Conservation (phyloP, 64 coral and sea anemone species). For the Stylophora pistillata region DNA sequence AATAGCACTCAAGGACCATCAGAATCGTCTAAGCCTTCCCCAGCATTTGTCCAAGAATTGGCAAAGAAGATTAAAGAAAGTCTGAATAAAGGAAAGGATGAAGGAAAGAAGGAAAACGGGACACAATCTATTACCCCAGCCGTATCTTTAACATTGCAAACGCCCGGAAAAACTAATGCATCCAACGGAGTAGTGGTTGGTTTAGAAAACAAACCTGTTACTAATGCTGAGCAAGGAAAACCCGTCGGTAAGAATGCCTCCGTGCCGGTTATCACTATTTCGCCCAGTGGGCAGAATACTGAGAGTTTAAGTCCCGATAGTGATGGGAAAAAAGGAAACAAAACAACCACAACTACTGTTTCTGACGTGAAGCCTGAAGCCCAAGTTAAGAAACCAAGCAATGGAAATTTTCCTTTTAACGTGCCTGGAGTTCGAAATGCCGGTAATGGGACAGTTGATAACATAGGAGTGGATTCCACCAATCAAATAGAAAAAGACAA, state of each 20-base stretch:
- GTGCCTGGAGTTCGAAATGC: conserved; percentile 14
- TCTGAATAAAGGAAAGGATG: background rate
- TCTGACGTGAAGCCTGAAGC: background rate
- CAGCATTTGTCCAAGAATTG: background rate
- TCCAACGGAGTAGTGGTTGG: background rate
- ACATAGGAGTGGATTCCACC: background rate
- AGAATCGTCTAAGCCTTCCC: background rate
- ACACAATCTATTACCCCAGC: background rate
- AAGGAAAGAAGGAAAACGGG: background rate
- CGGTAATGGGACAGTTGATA: background rate
- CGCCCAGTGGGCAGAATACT: background rate
- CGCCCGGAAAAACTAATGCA: background rate
- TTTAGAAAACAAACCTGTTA: background rate
- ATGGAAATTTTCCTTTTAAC: conserved; percentile 15
- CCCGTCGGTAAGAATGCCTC: background rate
- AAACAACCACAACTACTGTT: background rate
- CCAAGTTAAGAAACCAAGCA: background rate
- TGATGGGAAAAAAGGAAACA: background rate
- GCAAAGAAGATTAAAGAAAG: background rate
- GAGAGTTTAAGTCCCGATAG: background rate
- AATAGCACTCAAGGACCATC: background rate
- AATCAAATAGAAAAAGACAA: conserved; percentile 21
- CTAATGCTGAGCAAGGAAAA: background rate
- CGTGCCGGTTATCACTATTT: background rate
- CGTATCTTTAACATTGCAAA: background rate